Percentiles rank a stretch among this genome's conserved stretches.
Evolutionary conservation across 1,140 invertebrate genomes (phyloP).

Genomic region (Bombus ignitus): DNA sequence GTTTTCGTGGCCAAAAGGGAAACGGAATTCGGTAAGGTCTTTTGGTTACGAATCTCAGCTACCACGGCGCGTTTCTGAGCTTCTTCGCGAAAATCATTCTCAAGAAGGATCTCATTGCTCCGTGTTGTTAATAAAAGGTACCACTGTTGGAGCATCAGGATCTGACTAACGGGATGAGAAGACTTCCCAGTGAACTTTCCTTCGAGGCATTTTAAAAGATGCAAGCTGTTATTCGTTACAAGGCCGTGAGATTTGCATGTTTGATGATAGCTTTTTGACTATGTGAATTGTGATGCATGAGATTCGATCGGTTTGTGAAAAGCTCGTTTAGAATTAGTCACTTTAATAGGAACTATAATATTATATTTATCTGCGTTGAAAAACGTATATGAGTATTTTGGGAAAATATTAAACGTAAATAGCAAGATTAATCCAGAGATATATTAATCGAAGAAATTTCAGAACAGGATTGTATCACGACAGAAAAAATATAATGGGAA

Average conservation of each 20-base stretch:
- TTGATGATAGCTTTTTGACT: too few relatives aligned
- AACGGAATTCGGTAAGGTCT: not conserved
- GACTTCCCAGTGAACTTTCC: too few relatives aligned
- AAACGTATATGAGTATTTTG: too few relatives aligned
- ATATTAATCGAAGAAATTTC: too few relatives aligned
- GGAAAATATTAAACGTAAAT: too few relatives aligned
- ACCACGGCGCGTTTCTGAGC: not conserved
- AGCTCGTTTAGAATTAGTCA: not conserved
- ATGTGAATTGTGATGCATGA: not conserved
- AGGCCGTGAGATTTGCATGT: not conserved
- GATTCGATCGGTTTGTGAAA: not conserved
- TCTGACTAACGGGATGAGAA: not conserved
- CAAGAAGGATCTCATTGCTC: not conserved
- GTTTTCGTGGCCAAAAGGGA: not conserved
- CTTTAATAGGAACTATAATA: too few relatives aligned
- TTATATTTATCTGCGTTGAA: too few relatives aligned
- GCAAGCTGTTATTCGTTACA: not conserved
- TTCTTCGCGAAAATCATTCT: not conserved
- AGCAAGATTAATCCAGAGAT: too few relatives aligned
- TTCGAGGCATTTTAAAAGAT: not conserved
- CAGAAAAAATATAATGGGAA: too few relatives aligned
- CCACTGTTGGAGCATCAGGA: not conserved
- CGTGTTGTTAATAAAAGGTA: not conserved
- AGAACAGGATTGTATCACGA: too few relatives aligned
- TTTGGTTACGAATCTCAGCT: not conserved